These are phyloP conservation scores for Chiridota heheva DNA, from an alignment of 35 echinoderm and acorn worm species.

Conservation along the genomic window DNA sequence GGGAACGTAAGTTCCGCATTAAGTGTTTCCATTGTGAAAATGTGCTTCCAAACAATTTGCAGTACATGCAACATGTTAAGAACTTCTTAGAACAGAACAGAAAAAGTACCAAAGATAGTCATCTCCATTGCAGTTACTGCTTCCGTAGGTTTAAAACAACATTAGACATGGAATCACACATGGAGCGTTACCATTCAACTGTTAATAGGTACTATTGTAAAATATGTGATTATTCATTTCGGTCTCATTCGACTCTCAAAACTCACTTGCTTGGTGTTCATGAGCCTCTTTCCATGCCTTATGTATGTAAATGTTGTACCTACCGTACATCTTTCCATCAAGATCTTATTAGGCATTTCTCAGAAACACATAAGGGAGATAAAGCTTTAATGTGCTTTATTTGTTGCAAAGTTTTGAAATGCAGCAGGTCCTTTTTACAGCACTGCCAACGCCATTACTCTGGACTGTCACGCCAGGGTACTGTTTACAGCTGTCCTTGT, in stretches of 20 bases:
- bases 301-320: conserved; percentile 27
- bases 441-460: conserved; percentile 51
- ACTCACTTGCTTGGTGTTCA: conserved; percentile 36
- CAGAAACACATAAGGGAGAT: conserved; percentile 23
- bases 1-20: conserved; percentile 44
- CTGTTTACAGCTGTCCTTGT: conserved; percentile 15
- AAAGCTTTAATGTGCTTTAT: conserved; percentile 26
- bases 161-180: conserved; percentile 24
- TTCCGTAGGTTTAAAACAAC: conserved; percentile 19
- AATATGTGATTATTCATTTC: conserved; percentile 44
- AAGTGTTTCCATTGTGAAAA: conserved; percentile 53
- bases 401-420: conserved; percentile 28
- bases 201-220: conserved; percentile 30
- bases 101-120: conserved; percentile 25
- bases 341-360: conserved; percentile 26
- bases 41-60: conserved; percentile 31
- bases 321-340: conserved; percentile 38
- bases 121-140: conserved; percentile 29
- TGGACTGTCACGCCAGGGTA: conserved; percentile 12
- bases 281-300: conserved; percentile 44
- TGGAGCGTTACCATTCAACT: conserved; percentile 34
- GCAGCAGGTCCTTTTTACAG: conserved; percentile 35
- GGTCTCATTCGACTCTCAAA: conserved; percentile 22
- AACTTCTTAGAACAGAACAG: conserved; percentile 5
- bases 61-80: conserved; percentile 51